phyloP scores from a whole-genome alignment of 1,140 invertebrate species.

The Popillia japonica region DNA sequence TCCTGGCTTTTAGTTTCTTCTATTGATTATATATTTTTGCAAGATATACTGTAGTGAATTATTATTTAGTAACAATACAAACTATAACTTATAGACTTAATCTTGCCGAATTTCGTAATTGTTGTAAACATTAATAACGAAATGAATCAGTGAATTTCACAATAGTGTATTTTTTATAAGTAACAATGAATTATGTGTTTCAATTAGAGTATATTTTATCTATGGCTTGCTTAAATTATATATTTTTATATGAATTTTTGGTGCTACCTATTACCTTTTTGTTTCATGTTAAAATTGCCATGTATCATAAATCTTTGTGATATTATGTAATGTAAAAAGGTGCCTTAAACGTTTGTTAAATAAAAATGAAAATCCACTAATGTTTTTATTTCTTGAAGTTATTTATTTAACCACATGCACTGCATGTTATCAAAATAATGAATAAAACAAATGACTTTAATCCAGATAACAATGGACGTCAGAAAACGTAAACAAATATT shows the following conservation, averaged over 20 bases:
- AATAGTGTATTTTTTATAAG: conserved; percentile 10
- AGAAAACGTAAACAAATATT: neutral
- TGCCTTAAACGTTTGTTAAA: conserved; percentile 37
- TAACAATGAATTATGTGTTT: neutral
- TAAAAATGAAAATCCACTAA: neutral
- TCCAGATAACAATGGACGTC: neutral
- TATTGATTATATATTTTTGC: conserved; percentile 1
- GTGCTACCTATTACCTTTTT: neutral
- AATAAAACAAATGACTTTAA: too few species aligned
- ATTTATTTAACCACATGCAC: too few species aligned
- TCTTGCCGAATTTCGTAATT: too few species aligned
- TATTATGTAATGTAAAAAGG: conserved; percentile 35
- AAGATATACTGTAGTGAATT: conserved; percentile 9
- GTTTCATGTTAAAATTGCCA: conserved; percentile 22
- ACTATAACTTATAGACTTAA: too few species aligned
- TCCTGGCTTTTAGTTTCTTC: neutral
- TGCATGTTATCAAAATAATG: too few species aligned
- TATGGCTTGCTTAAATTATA: conserved; percentile 31
- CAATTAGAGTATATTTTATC: neutral
- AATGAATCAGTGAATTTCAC: conserved; percentile 11
- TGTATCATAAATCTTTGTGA: conserved; percentile 35
- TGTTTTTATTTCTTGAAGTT: too few species aligned
- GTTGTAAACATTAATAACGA: neutral
- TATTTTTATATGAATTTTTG: conserved; percentile 30
- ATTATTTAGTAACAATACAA: conserved; percentile 19